Conservation (phyloP, 2,888 invertebrate species). For the Hydriomena furcata region DNA sequence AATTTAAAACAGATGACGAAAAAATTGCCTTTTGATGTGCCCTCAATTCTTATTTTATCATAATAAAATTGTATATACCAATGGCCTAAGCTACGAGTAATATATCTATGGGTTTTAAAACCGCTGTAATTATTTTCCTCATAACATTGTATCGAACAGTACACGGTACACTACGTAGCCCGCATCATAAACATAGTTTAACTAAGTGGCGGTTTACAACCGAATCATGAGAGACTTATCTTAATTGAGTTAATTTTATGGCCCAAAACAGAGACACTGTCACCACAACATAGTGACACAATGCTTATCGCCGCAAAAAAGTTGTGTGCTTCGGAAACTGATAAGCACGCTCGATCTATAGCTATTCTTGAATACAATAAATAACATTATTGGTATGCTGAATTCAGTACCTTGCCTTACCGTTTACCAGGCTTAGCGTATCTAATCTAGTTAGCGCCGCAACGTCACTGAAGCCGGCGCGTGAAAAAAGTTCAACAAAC, state of each 20-base stretch:
- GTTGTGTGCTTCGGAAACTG: slow-evolving; percentile 43
- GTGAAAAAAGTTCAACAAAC: slow-evolving; percentile 79
- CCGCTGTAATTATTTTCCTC: slow-evolving; percentile 11
- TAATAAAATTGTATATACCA: not conserved
- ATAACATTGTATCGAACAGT: slow-evolving; percentile 9
- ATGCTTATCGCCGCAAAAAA: slow-evolving; percentile 21
- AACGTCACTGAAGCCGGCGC: slow-evolving; percentile 73
- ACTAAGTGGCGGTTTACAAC: slow-evolving; percentile 15
- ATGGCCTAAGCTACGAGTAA: too few relatives aligned
- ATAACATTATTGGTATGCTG: slow-evolving; percentile 43
- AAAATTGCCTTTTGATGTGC: slow-evolving; percentile 5
- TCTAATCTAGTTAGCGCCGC: slow-evolving; percentile 75
- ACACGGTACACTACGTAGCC: slow-evolving; percentile 8
- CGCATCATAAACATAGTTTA: slow-evolving; percentile 8
- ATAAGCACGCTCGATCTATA: slow-evolving; percentile 52
- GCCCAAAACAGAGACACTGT: not conserved
- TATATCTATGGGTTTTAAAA: not conserved
- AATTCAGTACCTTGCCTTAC: slow-evolving; percentile 47
- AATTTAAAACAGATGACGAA: not conserved
- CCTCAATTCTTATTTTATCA: not conserved
- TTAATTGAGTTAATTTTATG: slow-evolving; percentile 20
- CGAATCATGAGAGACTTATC: slow-evolving; percentile 14
- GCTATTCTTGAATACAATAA: slow-evolving; percentile 51
- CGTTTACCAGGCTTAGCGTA: slow-evolving; percentile 65
- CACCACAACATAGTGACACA: slow-evolving; percentile 18